These are phyloP conservation scores for Crepidodera aurea DNA, from an alignment of 2,888 invertebrate genomes.

Conservation along the genomic window DNA sequence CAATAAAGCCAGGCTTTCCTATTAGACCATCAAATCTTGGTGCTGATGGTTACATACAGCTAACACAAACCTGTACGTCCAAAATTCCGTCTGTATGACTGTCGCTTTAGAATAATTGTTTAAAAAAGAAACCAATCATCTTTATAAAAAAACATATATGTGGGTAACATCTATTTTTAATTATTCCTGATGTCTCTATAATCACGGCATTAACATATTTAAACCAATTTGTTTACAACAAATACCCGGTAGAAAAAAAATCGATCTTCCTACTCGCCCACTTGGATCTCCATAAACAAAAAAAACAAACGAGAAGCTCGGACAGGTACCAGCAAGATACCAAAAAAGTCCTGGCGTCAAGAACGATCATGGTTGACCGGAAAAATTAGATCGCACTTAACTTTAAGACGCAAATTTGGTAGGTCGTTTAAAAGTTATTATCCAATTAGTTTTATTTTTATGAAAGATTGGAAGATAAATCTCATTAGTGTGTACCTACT, in stretches of 20 bases:
- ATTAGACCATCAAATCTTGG: too few relatives aligned
- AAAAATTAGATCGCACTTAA: background rate
- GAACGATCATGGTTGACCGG: background rate
- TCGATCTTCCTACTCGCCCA: conserved; percentile 1
- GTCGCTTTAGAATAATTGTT: too few relatives aligned
- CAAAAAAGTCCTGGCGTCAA: conserved; percentile 1
- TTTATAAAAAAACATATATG: too few relatives aligned
- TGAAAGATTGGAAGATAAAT: background rate
- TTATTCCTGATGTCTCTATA: background rate
- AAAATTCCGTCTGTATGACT: too few relatives aligned
- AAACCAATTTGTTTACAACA: background rate
- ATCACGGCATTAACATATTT: background rate
- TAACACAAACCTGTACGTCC: too few relatives aligned
- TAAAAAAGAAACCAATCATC: too few relatives aligned
- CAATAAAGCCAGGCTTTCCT: too few relatives aligned
- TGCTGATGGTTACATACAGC: too few relatives aligned
- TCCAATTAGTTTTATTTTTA: background rate
- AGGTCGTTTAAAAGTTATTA: background rate
- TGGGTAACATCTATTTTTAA: background rate
- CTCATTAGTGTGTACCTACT: too few relatives aligned
- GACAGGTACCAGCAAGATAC: background rate
- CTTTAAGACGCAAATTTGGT: background rate
- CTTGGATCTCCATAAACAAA: background rate
- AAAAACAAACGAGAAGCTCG: background rate
- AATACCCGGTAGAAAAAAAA: background rate